phyloP scores from a whole-genome alignment of 2,113 vertebrate species.

The Peromyscus californicus region DNA sequence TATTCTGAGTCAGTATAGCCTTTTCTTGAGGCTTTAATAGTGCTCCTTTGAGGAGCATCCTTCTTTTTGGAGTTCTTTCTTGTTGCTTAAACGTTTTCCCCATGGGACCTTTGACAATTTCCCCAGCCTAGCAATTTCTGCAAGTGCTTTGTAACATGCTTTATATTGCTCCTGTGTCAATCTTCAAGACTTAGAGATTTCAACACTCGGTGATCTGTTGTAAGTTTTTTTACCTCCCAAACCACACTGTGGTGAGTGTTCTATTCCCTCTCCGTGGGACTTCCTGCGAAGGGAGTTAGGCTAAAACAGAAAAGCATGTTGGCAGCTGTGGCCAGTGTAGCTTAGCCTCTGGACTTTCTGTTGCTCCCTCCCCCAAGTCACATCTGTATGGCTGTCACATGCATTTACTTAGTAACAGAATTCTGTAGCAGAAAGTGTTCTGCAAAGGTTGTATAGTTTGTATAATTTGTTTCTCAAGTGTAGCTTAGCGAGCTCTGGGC shows the following conservation, averaged over 20 bases:
- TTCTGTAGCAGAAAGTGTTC: slow-evolving; percentile 22
- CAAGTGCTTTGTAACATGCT: slow-evolving; percentile 75
- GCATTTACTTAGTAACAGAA: slow-evolving; percentile 53
- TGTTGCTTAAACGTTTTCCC: slow-evolving; percentile 80
- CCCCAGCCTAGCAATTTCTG: slow-evolving; percentile 71
- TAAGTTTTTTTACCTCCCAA: slow-evolving; percentile 25
- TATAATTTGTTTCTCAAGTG: slow-evolving; percentile 25
- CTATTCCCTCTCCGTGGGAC: slow-evolving; percentile 3
- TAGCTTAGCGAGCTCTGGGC: background rate
- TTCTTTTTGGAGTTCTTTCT: slow-evolving; percentile 77
- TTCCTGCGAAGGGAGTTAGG: slow-evolving; percentile 12
- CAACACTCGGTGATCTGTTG: background rate
- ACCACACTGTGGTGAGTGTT: background rate
- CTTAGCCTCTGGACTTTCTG: slow-evolving; percentile 24
- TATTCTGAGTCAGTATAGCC: slow-evolving; percentile 71
- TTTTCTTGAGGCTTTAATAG: slow-evolving; percentile 79
- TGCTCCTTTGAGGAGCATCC: slow-evolving; percentile 79
- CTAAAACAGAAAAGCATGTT: background rate
- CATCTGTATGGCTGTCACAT: background rate
- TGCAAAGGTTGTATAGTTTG: slow-evolving; percentile 16
- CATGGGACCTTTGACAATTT: slow-evolving; percentile 73
- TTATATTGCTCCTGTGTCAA: slow-evolving; percentile 56
- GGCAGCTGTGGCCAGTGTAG: background rate
- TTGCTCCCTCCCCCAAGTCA: background rate
- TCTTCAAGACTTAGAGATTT: slow-evolving; percentile 54